phyloP scores from a whole-genome alignment of 2,113 vertebrate genomes.

The Mystacornis crossleyi region DNA sequence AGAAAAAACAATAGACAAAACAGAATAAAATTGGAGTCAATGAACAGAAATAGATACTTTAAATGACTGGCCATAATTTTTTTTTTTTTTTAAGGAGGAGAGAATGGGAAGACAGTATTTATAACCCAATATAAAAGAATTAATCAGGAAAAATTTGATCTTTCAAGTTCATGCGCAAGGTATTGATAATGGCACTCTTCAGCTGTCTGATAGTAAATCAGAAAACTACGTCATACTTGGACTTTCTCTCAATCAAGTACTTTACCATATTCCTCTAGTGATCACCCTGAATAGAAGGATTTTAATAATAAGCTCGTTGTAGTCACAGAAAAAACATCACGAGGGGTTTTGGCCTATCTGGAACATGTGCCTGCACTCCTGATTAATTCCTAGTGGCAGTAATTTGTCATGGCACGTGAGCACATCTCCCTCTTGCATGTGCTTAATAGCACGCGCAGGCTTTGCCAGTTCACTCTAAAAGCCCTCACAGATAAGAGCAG shows the following conservation, averaged over 20 bases:
- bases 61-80: background rate
- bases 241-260: background rate
- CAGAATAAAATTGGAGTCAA: constrained; percentile 49
- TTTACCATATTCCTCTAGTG: background rate
- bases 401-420: background rate
- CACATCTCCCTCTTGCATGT: background rate
- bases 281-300: background rate
- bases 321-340: background rate
- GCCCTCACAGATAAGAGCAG: background rate
- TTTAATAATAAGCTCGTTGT: background rate
- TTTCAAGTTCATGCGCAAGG: background rate
- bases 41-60: constrained; percentile 37
- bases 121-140: constrained; percentile 14
- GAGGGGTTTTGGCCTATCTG: background rate
- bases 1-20: constrained; percentile 66
- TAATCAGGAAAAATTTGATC: background rate
- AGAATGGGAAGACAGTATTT: background rate
- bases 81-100: background rate
- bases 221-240: background rate
- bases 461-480: background rate
- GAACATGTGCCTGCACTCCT: background rate
- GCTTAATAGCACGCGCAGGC: background rate
- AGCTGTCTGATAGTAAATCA: background rate
- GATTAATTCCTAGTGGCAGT: background rate
- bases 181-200: background rate